phyloP scores from a whole-genome alignment of 2,113 vertebrate species.

The Spheniscus mendiculus region DNA sequence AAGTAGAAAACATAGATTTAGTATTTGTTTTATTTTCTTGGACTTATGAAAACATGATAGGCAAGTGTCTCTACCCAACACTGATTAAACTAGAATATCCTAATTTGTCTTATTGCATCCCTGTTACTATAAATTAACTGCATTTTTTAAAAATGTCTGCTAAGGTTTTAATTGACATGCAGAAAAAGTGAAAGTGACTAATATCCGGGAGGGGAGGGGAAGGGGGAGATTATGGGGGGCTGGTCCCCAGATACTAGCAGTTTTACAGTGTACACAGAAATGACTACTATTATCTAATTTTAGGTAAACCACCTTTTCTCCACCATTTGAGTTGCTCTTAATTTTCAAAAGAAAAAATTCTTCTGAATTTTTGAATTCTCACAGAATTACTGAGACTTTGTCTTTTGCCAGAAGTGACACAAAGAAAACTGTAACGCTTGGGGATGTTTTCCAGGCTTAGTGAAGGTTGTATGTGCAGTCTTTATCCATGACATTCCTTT shows the following conservation, averaged over 20 bases:
- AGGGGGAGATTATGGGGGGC: rapidly evolving
- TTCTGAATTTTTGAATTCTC: not conserved
- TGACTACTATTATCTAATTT: not conserved
- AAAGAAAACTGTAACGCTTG: not conserved
- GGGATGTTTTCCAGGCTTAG: not conserved
- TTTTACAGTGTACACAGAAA: not conserved
- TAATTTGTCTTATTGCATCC: not conserved
- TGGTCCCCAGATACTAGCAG: not conserved
- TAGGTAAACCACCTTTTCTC: not conserved
- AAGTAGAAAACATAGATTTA: not conserved
- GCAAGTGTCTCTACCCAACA: not conserved
- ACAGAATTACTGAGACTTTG: not conserved
- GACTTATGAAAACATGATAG: not conserved
- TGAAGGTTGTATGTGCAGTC: not conserved
- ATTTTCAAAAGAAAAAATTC: not conserved
- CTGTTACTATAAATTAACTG: not conserved
- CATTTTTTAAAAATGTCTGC: not conserved
- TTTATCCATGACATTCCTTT: not conserved
- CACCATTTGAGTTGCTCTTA: not conserved
- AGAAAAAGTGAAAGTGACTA: not conserved
- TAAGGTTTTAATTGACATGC: not conserved
- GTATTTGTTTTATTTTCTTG: not conserved
- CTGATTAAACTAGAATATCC: not conserved
- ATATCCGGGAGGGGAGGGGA: not conserved
- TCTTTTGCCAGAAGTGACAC: not conserved